phyloP scores from a whole-genome alignment of 2,797 vertebrate genomes.

The Erpetoichthys calabaricus region DNA sequence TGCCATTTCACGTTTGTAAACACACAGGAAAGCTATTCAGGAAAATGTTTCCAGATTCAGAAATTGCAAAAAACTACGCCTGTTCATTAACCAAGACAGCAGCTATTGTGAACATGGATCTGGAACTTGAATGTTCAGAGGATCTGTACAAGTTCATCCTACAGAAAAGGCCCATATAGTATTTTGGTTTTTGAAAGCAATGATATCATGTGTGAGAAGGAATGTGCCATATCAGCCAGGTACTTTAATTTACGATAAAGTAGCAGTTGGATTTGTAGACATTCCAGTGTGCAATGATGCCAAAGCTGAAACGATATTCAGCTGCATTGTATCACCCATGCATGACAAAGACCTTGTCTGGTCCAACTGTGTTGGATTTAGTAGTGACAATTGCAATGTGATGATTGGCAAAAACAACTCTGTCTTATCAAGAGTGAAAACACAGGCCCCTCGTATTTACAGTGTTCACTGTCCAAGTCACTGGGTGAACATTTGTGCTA shows the following conservation, averaged over 20 bases:
- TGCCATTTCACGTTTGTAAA: constrained; percentile 16
- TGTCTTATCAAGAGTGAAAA: constrained; percentile 24
- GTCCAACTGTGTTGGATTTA: constrained; percentile 17
- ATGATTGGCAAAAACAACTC: constrained; percentile 23
- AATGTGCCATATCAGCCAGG: constrained; percentile 16
- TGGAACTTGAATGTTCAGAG: constrained; percentile 17
- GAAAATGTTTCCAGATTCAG: constrained; percentile 20
- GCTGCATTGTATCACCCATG: constrained; percentile 18
- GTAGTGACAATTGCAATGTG: constrained; percentile 22
- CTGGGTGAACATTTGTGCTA: constrained; percentile 19
- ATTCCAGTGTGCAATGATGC: constrained; percentile 21
- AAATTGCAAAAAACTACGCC: constrained; percentile 15
- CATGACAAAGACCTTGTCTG: constrained; percentile 16
- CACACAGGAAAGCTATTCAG: constrained; percentile 19
- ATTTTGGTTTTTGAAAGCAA: background rate
- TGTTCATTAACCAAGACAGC: constrained; percentile 18
- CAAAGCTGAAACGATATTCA: constrained; percentile 20
- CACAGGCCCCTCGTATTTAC: constrained; percentile 19
- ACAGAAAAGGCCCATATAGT: constrained; percentile 17
- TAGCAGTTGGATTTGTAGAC: constrained; percentile 22
- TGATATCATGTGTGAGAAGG: constrained; percentile 18
- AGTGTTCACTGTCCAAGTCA: constrained; percentile 18
- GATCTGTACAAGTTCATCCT: constrained; percentile 12
- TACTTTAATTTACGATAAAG: constrained; percentile 19
- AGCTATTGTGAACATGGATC: constrained; percentile 13